Evolutionary conservation across 2,113 vertebrate species (phyloP), one percentile per base, ranked within the genome.

Genomic region (Periophthalmus modestus): DNA sequence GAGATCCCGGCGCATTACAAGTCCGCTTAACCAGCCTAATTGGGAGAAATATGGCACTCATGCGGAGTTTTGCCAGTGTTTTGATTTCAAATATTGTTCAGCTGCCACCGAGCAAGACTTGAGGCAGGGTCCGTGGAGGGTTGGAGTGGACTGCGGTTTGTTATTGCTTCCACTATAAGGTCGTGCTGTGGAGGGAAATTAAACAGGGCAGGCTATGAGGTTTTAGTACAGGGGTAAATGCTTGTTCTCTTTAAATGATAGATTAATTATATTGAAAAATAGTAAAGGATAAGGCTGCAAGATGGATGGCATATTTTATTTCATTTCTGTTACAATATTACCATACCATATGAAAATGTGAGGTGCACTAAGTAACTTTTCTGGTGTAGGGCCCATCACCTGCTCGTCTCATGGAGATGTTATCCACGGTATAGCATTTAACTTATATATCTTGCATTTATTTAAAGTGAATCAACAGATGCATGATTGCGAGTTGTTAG

Each of bases 31-130:
- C 5, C 23, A 62, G 58, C 66, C 24, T 87, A 80, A 90, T 87
- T 74, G 85, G 72, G 81, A 85, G 85, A 87, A 84, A 85, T 81
- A 75, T 80, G 75, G 82, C 75, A 68, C 81, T 79, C 33, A 0
- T 24, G 3, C 36, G 0, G 59, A 34, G 59, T 62, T 62, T 62
- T 62, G 23, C 59, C 28, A 15, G 9, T 70, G 72, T 85, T 78
- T 70, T 28, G 48, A 36, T 73, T 73, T 73, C 50, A 19, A 50
- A 63, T 34, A 48, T 28, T 21, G 58, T 24, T 62, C 28, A 59
- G 57, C 57, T 59, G 57, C 57, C 57, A 59, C 23, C 12, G 12
- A 55, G 52, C 7, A 10, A 55, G 52, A 11, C 52, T 18, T 0
- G 52, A 55, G n/a, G 19, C 19, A 15, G 55, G 55, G n/a, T 57